These are phyloP conservation scores for Hylomyscus alleni DNA, from an alignment of 2,797 vertebrate genomes.

Conservation along the genomic window DNA sequence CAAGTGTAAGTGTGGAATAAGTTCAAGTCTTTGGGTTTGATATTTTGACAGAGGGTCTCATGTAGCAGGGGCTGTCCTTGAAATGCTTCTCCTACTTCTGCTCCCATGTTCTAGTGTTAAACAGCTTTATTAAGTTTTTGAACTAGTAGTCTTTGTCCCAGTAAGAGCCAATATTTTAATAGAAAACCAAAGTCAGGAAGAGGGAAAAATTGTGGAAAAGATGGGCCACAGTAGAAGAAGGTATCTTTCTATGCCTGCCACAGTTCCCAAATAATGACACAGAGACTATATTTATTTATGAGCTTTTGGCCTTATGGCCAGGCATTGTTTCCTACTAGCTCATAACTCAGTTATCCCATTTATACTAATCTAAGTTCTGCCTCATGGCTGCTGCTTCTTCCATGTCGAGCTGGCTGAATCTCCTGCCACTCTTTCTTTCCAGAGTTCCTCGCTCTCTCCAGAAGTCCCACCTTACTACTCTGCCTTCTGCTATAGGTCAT, in stretches of 20 bases:
- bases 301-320: background rate
- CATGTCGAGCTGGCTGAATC: background rate
- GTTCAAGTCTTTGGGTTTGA: background rate
- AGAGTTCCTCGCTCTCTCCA: background rate
- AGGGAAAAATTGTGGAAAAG: background rate
- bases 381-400: background rate
- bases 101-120: background rate
- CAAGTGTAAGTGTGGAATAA: background rate
- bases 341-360: background rate
- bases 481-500: background rate
- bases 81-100: background rate
- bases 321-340: background rate
- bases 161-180: background rate
- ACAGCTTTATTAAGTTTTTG: background rate
- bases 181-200: constrained; percentile 9
- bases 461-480: background rate
- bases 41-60: background rate
- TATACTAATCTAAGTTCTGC: background rate
- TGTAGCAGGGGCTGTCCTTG: background rate
- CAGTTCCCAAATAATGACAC: background rate
- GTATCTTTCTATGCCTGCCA: background rate
- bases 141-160: background rate
- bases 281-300: background rate
- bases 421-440: background rate
- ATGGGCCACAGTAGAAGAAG: background rate